Evolutionary conservation across 1,140 invertebrate genomes (phyloP), one percentile per base, ranked within the genome.

Genomic region (Macrobrachium nipponense): DNA sequence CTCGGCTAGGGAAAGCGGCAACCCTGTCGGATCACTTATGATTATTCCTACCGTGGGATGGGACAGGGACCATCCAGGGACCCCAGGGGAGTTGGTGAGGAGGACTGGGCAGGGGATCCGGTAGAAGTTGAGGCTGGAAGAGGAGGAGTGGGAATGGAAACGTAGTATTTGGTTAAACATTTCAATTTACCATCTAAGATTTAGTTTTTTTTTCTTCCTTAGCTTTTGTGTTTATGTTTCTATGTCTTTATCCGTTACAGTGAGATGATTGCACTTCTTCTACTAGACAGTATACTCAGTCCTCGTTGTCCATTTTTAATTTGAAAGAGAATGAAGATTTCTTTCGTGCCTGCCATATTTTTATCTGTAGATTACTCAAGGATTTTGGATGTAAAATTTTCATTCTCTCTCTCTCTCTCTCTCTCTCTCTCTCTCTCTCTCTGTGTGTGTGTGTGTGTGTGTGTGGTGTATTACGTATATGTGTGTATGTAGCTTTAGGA

Each of bases 171-270:
- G 68, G 75, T 85, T 85, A 85, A 36, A 85, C 83, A 85, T 85
- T 85, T 85, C 83, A 79, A 85, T 85, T 85, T 85, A 85, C 61
- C 83, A 85, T 79, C 79, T 79, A 85, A 76, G 79, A 79, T 85
- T 85, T 79, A 27, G 62, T 58, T 66, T 76, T 10, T 59, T 79
- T 78, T 70, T 59, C 17, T n/a, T 58, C 11, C n/a, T 61, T 20
- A 51, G 3, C 7, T n/a, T 84, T 70, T 23, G 68, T 79, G 36
- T 70, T 17, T 77, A 20, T 51, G n/a, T 51, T 43, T 84, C 61
- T 68, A 10, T 75, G 58, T 44, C 81, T 73, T 59, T 73, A 18
- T 66, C 60, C 44, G 51, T 51, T 51, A 51, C 51, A 51, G 12
- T 51, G 51, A 10, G 51, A 51, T 7, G 51, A 10, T 6, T 51